phyloP scores from a whole-genome alignment of 2,797 vertebrate species.

The Schizopygopsis pylzovi region DNA sequence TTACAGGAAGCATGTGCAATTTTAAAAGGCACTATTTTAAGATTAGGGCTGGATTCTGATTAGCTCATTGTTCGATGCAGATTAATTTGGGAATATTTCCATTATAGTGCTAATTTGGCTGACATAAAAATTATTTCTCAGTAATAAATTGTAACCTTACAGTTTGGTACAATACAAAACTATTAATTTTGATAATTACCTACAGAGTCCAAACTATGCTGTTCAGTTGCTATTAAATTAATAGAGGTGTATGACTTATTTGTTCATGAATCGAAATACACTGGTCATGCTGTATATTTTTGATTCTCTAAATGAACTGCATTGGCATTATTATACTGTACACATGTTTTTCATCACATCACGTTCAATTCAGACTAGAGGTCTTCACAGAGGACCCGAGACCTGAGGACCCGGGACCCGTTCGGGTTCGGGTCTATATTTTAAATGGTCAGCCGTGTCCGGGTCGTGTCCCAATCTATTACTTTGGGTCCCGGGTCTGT shows the following conservation, averaged over 20 bases:
- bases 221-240: background rate
- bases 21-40: background rate
- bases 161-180: background rate
- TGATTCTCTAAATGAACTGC: background rate
- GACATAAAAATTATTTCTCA: background rate
- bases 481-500: too few relatives aligned
- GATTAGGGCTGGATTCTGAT: background rate
- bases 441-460: too few relatives aligned
- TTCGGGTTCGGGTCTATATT: too few relatives aligned
- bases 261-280: background rate
- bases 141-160: background rate
- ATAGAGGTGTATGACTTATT: background rate
- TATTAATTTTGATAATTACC: background rate
- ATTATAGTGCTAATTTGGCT: background rate
- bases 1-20: background rate
- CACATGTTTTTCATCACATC: background rate
- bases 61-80: background rate
- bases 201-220: background rate
- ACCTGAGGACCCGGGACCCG: too few relatives aligned
- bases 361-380: background rate
- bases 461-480: too few relatives aligned
- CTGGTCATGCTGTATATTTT: background rate
- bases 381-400: too few relatives aligned
- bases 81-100: slow-evolving; percentile 10
- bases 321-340: background rate